phyloP scores from a whole-genome alignment of 2,888 invertebrate species.

The Drepana falcataria region DNA sequence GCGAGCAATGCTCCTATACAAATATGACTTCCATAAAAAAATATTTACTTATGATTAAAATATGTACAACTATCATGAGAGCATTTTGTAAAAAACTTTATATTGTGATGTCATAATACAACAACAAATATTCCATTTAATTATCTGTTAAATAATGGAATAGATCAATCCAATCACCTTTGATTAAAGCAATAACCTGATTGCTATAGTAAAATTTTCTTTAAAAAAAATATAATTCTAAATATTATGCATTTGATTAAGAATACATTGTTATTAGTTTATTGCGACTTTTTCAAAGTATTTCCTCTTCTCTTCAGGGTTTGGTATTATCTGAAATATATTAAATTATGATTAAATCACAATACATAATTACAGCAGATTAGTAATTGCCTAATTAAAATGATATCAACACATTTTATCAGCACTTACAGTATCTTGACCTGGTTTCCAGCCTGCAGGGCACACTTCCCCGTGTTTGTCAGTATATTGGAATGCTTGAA shows the following conservation, averaged over 20 bases:
- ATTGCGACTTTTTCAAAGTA: constrained; percentile 84
- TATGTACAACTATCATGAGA: too few species aligned
- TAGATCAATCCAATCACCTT: too few species aligned
- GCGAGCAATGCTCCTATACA: too few species aligned
- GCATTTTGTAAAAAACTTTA: too few species aligned
- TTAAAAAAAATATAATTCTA: too few species aligned
- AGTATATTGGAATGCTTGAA: constrained; percentile 97
- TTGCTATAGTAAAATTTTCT: too few species aligned
- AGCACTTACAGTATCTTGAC: constrained; percentile 88
- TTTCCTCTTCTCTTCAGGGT: constrained; percentile 87
- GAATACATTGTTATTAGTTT: constrained; percentile 42
- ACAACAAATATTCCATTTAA: too few species aligned
- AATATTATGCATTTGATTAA: background rate
- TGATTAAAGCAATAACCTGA: too few species aligned
- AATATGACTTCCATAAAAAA: too few species aligned
- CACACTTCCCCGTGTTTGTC: constrained; percentile 96
- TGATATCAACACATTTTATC: constrained; percentile 6
- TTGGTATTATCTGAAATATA: constrained; percentile 87
- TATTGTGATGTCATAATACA: too few species aligned
- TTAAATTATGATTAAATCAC: background rate
- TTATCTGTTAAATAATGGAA: too few species aligned
- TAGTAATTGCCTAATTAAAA: constrained; percentile 1
- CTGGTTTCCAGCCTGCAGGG: constrained; percentile 97
- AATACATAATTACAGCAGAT: background rate
- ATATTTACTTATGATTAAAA: too few species aligned